Conservation (phyloP, 2,888 invertebrate species). For the Scaptomyza cyrtandrae region DNA sequence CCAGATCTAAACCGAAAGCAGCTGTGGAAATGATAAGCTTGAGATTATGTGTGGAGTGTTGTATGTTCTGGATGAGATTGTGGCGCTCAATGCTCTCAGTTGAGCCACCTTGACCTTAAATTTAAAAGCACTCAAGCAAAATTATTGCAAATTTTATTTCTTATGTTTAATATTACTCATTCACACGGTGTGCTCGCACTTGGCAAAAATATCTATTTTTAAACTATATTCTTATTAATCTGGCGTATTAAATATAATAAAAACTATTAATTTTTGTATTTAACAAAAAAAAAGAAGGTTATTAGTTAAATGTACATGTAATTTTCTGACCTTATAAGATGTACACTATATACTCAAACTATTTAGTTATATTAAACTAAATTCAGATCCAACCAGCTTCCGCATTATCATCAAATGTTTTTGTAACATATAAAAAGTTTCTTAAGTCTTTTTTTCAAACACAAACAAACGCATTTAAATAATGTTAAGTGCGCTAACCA, state of each 20-base stretch:
- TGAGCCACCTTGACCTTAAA: slow-evolving; percentile 67
- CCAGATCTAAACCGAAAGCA: slow-evolving; percentile 8
- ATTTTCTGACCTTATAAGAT: too few relatives aligned
- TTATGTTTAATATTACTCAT: slow-evolving; percentile 40
- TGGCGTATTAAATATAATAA: too few relatives aligned
- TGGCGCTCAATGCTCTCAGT: slow-evolving; percentile 1
- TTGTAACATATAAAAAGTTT: not conserved
- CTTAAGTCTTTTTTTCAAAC: not conserved
- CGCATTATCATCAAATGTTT: too few relatives aligned
- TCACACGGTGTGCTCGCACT: slow-evolving; percentile 20
- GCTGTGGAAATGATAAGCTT: slow-evolving; percentile 56
- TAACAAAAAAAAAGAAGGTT: too few relatives aligned
- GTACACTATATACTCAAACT: too few relatives aligned
- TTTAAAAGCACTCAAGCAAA: slow-evolving; percentile 5
- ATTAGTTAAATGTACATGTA: too few relatives aligned
- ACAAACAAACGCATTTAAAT: not conserved
- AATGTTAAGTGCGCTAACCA: not conserved
- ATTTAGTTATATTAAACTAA: too few relatives aligned
- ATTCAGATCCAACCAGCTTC: too few relatives aligned
- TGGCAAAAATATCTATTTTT: not conserved
- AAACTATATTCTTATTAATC: too few relatives aligned
- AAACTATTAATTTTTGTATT: too few relatives aligned
- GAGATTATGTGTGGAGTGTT: slow-evolving; percentile 4
- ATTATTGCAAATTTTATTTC: slow-evolving; percentile 2
- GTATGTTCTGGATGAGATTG: slow-evolving; percentile 14